These are phyloP conservation scores for Alviniconcha strummeri DNA, from an alignment of 2,888 invertebrate genomes.

Conservation along the genomic window DNA sequence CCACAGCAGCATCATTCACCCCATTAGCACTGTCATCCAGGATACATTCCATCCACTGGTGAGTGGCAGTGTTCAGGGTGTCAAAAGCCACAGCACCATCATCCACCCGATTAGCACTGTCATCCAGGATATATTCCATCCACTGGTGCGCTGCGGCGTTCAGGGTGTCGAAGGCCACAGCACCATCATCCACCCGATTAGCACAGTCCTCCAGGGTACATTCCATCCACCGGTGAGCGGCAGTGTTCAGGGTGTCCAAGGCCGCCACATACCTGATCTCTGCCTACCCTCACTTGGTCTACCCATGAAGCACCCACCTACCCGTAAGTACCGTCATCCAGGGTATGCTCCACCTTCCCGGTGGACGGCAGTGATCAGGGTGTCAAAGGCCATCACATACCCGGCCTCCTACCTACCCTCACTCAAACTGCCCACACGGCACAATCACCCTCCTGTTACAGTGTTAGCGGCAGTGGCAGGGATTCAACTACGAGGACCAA, in stretches of 20 bases:
- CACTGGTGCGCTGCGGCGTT: constrained; percentile 82
- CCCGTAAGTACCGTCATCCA: constrained; percentile 77
- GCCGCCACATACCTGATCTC: constrained; percentile 69
- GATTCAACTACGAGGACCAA: constrained; percentile 65
- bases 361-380: constrained; percentile 74
- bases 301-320: constrained; percentile 70
- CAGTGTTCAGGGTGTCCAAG: constrained; percentile 72
- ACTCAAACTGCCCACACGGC: constrained; percentile 48
- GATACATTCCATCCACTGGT: constrained; percentile 94
- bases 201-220: constrained; percentile 73
- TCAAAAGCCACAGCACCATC: constrained; percentile 83
- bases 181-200: constrained; percentile 73
- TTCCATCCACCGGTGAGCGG: constrained; percentile 92
- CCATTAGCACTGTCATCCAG: constrained; percentile 77
- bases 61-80: constrained; percentile 71
- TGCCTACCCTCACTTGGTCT: too few species aligned
- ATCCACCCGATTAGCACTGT: constrained; percentile 80
- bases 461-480: constrained; percentile 76
- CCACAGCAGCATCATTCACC: constrained; percentile 75
- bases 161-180: constrained; percentile 52
- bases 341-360: constrained; percentile 93
- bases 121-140: constrained; percentile 83
- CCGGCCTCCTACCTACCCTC: too few species aligned
- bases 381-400: constrained; percentile 73
- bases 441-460: constrained; percentile 74